Percentiles rank a stretch among this genome's conserved stretches.
Evolutionary conservation across 2,113 vertebrate species (phyloP).

Genomic region (Hippotragus niger): DNA sequence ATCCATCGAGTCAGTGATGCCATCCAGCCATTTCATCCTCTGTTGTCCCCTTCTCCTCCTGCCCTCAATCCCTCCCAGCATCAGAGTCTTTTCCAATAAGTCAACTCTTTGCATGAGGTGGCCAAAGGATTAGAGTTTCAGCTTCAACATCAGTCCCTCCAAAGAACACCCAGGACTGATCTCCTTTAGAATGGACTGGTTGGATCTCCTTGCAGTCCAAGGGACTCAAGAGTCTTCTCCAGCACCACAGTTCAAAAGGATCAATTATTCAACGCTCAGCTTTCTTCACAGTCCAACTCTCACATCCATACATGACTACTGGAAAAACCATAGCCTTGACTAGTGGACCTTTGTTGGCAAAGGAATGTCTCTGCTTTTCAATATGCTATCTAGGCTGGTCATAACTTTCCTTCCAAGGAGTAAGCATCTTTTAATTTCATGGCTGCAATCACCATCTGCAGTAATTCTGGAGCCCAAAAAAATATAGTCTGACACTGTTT

Average conservation of each 20-base stretch:
- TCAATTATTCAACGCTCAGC: fast-evolving
- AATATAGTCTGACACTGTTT: not conserved
- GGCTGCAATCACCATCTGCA: not conserved
- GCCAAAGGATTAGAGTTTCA: not conserved
- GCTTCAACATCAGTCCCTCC: not conserved
- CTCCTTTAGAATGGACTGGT: not conserved
- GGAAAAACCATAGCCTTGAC: not conserved
- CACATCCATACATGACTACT: not conserved
- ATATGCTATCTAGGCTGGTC: not conserved
- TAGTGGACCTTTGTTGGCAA: fast-evolving
- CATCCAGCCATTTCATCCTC: not conserved
- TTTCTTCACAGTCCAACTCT: not conserved
- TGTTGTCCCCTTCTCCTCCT: not conserved
- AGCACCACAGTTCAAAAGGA: not conserved
- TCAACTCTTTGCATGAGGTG: not conserved
- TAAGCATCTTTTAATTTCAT: not conserved
- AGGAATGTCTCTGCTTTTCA: not conserved
- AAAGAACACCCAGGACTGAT: not conserved
- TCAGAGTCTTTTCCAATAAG: not conserved
- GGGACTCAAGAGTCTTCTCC: not conserved
- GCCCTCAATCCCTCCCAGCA: not conserved
- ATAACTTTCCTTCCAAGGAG: not conserved
- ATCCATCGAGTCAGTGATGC: fast-evolving
- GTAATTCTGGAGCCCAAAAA: fast-evolving
- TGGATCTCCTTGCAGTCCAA: not conserved